Base-by-base conservation (phyloP, 2,888 invertebrate genomes). In the Eristalinus aeneus region DNA sequence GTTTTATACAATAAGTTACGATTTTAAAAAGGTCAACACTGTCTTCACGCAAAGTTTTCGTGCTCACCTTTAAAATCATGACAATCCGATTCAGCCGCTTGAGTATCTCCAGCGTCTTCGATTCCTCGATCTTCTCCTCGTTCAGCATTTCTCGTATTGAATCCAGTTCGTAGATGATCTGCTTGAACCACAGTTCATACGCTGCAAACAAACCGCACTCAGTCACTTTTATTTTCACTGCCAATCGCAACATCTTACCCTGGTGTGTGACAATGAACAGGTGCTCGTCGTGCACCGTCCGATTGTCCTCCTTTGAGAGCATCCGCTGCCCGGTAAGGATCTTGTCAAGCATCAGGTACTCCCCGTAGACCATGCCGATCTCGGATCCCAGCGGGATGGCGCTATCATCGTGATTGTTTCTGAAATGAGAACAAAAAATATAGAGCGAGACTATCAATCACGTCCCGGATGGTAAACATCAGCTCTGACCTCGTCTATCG, bases 111-210 rank as follows among this genome's bases (percentile, higher is more conserved):
- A 99, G 94, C 54, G 98, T 98, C 92, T 97, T 96, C 11, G 97
- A 95, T 93, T 99, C 99, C 90, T 98, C 97, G 79, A 98, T 93
- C 12, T 95, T 94, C 90, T 94, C 94, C 34, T 94, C 95, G 88
- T 95, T 95, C 90, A 99, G 96, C 73, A 98, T 94, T 2, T 94
- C 93, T 56, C 98, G 93, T 32, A 99, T 96, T 0, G 98, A 98
- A 92, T 99, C 99, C 90, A 99, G 94, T 90, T 99, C 99, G 92
- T 95, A 98, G 87, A 99, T 96, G 67, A 99, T 98, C 93, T 99
- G 99, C 92, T 99, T 99, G 94, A 99, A 99, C 99, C 99, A 99
- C 4, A 99, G 94, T 93, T 99, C 99, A 93, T 99, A 99, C 0
- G 98, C 98, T 98, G 93, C 64, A 94, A 75, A 32, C 6, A 31